A percentile compares a stretch with the other conserved stretches of the same genome.
phyloP scores from a whole-genome alignment of 2,797 vertebrate species.

The Pseudochromis fuscus region DNA sequence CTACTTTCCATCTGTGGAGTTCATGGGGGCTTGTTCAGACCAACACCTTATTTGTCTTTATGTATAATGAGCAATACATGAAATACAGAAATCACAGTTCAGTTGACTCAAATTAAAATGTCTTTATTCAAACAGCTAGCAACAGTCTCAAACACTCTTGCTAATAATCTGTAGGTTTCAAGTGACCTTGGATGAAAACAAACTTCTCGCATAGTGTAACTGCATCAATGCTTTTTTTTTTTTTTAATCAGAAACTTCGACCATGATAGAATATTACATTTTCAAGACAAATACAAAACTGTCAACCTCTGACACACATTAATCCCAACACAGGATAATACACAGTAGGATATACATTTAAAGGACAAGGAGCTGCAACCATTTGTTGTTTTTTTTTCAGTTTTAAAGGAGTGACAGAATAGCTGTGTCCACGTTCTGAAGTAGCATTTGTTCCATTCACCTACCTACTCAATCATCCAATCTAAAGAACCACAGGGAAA shows the following conservation, averaged over 20 bases:
- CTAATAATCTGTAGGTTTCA: neutral
- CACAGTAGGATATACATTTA: constrained; percentile 5
- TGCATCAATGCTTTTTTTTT: too few relatives aligned
- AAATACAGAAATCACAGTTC: neutral
- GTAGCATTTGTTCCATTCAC: constrained; percentile 12
- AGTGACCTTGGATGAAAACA: constrained; percentile 1
- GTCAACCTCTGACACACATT: neutral
- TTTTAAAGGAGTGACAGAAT: constrained; percentile 19
- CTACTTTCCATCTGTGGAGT: too few relatives aligned
- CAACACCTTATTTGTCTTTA: neutral
- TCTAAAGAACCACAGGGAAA: constrained; percentile 12
- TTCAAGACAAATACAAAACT: constrained; percentile 17
- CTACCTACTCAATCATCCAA: constrained; percentile 1
- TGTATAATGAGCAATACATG: too few relatives aligned
- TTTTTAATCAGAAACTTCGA: too few relatives aligned
- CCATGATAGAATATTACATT: too few relatives aligned
- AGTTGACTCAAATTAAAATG: constrained; percentile 13
- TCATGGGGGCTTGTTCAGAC: neutral
- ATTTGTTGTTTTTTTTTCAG: constrained; percentile 18
- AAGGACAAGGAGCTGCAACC: neutral
- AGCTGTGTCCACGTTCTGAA: constrained; percentile 1
- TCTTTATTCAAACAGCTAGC: constrained; percentile 47
- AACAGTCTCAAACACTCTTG: constrained; percentile 3
- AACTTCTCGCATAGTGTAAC: neutral
- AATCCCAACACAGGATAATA: neutral